These are phyloP conservation scores for Manis pentadactyla DNA, from an alignment of 2,797 vertebrate genomes.

Conservation along the genomic window DNA sequence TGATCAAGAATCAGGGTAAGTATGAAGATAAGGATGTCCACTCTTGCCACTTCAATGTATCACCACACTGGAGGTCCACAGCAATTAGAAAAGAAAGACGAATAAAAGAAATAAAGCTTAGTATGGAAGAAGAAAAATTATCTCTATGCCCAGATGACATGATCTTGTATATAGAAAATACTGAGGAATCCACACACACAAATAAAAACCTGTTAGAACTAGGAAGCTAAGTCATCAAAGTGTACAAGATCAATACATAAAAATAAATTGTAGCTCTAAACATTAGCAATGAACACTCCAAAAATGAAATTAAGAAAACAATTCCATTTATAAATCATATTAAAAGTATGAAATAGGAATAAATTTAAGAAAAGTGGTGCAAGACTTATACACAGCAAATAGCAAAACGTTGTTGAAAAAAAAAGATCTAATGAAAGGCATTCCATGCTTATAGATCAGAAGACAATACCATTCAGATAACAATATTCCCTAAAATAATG, in stretches of 20 bases:
- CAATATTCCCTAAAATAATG: neutral
- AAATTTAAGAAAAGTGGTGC: neutral
- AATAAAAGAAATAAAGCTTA: neutral
- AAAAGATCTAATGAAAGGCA: neutral
- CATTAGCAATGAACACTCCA: neutral
- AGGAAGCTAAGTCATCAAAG: neutral
- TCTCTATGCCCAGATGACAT: neutral
- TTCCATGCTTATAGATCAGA: neutral
- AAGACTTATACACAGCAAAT: neutral
- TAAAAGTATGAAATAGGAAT: neutral
- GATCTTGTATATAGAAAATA: no score
- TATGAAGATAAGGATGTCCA: neutral
- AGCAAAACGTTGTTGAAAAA: neutral
- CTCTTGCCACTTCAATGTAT: neutral
- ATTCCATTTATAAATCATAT: neutral
- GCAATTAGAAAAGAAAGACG: neutral
- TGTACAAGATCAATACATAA: neutral
- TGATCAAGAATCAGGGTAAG: no score
- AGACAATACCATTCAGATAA: neutral
- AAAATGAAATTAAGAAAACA: neutral
- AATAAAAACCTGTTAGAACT: neutral
- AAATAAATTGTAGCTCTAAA: neutral
- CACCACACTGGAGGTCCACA: neutral
- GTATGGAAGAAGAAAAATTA: neutral
- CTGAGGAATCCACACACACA: neutral